A percentile compares a stretch with the other conserved stretches of the same genome.
Conservation (phyloP, 2,113 vertebrate genomes). For the Lanius collurio region DNA sequence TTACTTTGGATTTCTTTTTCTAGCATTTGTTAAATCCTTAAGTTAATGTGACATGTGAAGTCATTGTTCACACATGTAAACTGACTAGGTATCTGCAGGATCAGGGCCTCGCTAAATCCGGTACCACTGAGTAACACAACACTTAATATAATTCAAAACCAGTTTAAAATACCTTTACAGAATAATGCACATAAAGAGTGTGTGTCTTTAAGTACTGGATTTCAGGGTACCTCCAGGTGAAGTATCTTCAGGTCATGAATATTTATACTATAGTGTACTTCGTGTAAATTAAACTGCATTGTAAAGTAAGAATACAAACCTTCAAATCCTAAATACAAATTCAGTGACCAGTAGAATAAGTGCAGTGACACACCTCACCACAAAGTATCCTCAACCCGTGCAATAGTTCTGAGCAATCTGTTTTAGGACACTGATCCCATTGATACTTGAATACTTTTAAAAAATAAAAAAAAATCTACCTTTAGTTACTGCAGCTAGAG, state of each 20-base stretch:
- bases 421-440: background rate
- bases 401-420: background rate
- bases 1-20: background rate
- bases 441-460: background rate
- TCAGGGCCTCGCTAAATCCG: background rate
- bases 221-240: background rate
- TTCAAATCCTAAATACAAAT: background rate
- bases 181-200: background rate
- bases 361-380: background rate
- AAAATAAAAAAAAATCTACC: background rate
- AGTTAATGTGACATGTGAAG: background rate
- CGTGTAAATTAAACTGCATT: background rate
- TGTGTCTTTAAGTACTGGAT: background rate
- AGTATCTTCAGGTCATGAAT: background rate
- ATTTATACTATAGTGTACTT: background rate
- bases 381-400: background rate
- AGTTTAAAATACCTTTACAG: background rate
- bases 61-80: background rate
- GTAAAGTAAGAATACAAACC: background rate
- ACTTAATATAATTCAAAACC: background rate
- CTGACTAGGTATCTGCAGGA: background rate
- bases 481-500: background rate
- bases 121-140: background rate
- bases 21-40: background rate
- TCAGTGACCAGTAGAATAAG: background rate